A percentile compares a stretch with the other conserved stretches of the same genome.
These are phyloP conservation scores for Lethenteron camtschaticum DNA, from an alignment of 2,113 vertebrate genomes.

Conservation along the genomic window DNA sequence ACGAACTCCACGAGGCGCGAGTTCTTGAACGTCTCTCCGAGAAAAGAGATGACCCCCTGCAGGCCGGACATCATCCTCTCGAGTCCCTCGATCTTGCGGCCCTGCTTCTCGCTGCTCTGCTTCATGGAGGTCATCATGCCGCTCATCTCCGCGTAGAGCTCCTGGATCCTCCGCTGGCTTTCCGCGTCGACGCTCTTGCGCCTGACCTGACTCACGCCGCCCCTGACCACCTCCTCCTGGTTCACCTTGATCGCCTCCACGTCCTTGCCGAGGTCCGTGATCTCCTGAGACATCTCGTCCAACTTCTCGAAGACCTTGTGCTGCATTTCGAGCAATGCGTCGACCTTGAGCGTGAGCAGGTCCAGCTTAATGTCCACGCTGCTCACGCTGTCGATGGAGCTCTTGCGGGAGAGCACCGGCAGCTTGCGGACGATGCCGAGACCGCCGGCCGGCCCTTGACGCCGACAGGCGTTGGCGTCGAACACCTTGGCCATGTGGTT, in stretches of 20 bases:
- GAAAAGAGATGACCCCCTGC: conserved; percentile 32
- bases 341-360: conserved; percentile 34
- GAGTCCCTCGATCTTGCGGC: conserved; percentile 34
- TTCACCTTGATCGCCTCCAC: conserved; percentile 17
- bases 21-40: conserved; percentile 37
- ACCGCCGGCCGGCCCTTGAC: background rate
- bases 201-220: background rate
- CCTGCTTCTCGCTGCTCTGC: conserved; percentile 27
- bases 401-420: background rate
- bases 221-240: background rate
- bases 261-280: conserved; percentile 29
- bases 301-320: conserved; percentile 33
- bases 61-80: conserved; percentile 29
- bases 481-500: conserved; percentile 5
- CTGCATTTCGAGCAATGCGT: conserved; percentile 32
- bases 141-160: conserved; percentile 27
- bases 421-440: background rate
- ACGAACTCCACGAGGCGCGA: conserved; percentile 46
- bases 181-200: background rate
- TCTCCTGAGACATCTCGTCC: conserved; percentile 22
- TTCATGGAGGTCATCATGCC: conserved; percentile 25
- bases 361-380: conserved; percentile 35
- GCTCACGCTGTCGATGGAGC: background rate
- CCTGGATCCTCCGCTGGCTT: background rate
- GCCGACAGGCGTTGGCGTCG: background rate